phyloP scores from a whole-genome alignment of 2,113 vertebrate species.

The Takifugu bimaculatus region DNA sequence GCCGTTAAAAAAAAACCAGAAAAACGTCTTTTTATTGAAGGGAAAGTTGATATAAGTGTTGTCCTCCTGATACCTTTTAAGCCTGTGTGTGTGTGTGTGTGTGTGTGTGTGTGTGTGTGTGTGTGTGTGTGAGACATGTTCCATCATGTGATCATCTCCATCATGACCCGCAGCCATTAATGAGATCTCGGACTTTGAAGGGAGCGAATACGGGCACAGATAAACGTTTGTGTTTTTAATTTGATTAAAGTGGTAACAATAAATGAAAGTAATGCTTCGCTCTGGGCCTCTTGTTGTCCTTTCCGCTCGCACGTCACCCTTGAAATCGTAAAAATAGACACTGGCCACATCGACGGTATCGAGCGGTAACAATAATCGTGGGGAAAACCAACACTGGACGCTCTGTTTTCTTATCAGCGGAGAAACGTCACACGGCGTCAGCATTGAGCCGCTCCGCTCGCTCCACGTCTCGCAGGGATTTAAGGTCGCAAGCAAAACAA shows the following conservation, averaged over 20 bases:
- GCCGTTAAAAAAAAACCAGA: too few species aligned
- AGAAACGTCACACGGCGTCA: constrained; percentile 32
- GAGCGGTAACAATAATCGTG: constrained; percentile 19
- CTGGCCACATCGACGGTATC: neutral
- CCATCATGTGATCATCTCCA: too few species aligned
- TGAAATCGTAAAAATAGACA: neutral
- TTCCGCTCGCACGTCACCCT: neutral
- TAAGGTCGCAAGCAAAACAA: constrained; percentile 29
- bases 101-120: too few species aligned
- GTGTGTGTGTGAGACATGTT: too few species aligned
- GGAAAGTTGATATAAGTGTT: too few species aligned
- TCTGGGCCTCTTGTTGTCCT: neutral
- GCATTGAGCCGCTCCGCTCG: constrained; percentile 12
- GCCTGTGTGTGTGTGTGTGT: too few species aligned
- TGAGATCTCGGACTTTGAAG: too few species aligned
- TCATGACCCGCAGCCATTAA: too few species aligned
- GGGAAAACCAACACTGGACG: constrained; percentile 18
- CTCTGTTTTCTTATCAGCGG: constrained; percentile 37
- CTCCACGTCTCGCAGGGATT: constrained; percentile 22
- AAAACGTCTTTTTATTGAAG: neutral
- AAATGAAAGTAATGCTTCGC: neutral
- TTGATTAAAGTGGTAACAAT: neutral
- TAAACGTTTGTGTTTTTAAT: neutral
- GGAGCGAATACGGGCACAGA: neutral
- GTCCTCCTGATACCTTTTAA: neutral